Conservation (phyloP, 2,888 invertebrate genomes). For the Gryllus longicercus region DNA sequence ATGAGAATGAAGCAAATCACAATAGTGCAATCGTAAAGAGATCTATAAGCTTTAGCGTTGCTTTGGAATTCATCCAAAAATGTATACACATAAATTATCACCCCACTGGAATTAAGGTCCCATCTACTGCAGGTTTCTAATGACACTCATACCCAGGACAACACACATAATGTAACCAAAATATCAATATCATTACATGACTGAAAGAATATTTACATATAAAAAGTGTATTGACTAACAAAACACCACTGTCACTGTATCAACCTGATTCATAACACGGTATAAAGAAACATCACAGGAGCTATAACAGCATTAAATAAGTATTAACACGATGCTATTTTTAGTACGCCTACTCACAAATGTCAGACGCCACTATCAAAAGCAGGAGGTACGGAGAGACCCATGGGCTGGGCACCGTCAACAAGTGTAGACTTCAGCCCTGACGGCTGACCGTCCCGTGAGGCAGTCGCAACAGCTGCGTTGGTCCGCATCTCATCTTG, state of each 20-base stretch:
- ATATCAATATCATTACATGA: neutral
- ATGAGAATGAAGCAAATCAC: no score
- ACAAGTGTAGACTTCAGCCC: conserved; percentile 73
- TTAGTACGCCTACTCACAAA: neutral
- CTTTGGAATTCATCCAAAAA: no score
- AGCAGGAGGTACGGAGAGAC: conserved; percentile 64
- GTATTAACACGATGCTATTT: neutral
- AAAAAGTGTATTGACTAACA: neutral
- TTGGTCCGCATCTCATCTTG: conserved; percentile 71
- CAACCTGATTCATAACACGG: neutral
- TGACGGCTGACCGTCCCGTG: conserved; percentile 46
- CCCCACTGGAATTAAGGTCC: no score
- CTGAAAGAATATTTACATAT: neutral
- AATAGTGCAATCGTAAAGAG: no score
- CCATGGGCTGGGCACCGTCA: conserved; percentile 76
- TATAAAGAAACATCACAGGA: neutral
- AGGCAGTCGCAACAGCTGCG: conserved; percentile 44
- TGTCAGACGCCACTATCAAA: conserved; percentile 35
- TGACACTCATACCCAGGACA: no score
- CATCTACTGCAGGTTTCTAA: no score
- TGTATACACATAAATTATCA: no score
- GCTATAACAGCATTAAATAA: conserved; percentile 27
- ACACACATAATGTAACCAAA: neutral
- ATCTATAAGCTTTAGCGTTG: no score
- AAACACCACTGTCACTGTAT: neutral